Conservation (phyloP, 2,113 vertebrate genomes). For the Centropus unirufus region DNA sequence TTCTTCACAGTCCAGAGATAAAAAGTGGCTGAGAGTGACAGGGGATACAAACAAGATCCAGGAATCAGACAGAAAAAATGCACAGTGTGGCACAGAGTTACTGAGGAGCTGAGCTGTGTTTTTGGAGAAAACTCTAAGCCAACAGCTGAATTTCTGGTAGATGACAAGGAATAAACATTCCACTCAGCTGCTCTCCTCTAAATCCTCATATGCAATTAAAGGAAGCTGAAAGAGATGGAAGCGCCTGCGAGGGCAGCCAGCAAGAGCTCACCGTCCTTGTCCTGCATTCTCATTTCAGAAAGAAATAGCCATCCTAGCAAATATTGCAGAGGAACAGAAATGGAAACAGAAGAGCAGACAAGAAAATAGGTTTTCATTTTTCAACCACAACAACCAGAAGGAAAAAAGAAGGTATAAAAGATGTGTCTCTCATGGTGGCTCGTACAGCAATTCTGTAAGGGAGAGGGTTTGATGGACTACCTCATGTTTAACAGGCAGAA, state of each 20-base stretch:
- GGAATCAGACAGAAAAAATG: not conserved
- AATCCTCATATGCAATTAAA: not conserved
- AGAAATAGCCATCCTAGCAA: not conserved
- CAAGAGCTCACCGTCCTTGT: not conserved
- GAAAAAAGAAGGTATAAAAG: not conserved
- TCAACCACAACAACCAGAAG: not conserved
- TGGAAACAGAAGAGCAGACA: not conserved
- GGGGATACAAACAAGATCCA: not conserved
- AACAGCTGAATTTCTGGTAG: not conserved
- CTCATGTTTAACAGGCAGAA: not conserved
- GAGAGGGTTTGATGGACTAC: too few relatives aligned
- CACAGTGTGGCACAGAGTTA: not conserved
- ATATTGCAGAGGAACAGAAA: not conserved
- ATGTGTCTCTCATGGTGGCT: too few relatives aligned
- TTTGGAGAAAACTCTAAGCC: not conserved
- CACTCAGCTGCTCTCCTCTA: not conserved
- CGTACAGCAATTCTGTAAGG: not conserved
- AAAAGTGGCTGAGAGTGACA: not conserved
- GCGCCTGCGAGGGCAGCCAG: rapidly evolving
- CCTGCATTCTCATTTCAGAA: not conserved
- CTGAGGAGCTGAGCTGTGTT: not conserved
- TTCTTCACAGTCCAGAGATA: not conserved
- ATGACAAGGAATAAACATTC: not conserved
- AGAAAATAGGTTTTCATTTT: not conserved
- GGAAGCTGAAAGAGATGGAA: not conserved